Conservation (phyloP, 2,888 invertebrate species). For the Ptycholaimellus sp. region DNA sequence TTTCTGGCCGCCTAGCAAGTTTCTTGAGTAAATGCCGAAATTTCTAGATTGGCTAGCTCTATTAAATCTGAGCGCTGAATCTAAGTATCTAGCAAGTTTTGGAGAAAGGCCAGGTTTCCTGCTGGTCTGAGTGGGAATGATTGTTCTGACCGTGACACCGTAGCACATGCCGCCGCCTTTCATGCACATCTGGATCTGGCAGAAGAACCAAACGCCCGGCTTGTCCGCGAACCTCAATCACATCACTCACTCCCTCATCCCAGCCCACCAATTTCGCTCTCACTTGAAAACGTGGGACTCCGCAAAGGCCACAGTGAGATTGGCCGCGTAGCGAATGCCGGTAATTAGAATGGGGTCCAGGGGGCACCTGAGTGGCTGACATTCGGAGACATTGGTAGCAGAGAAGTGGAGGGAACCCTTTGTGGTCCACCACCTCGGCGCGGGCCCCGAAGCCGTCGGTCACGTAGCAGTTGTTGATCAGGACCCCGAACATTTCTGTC, state of each 20-base stretch:
- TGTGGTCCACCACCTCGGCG: slow-evolving; percentile 20
- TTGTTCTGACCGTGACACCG: slow-evolving; percentile 16
- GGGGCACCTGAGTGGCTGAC: slow-evolving; percentile 15
- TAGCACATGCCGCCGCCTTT: slow-evolving; percentile 22
- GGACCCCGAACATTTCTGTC: slow-evolving; percentile 26
- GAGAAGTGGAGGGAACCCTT: slow-evolving; percentile 9
- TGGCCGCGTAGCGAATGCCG: slow-evolving; percentile 21
- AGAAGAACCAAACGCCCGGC: slow-evolving; percentile 27
- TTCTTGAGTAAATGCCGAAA: no score
- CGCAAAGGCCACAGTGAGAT: slow-evolving; percentile 23
- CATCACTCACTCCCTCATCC: no score
- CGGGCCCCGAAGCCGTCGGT: slow-evolving; percentile 23
- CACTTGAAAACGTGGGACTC: slow-evolving; percentile 24
- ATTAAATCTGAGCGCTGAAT: no score
- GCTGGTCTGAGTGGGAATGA: no score
- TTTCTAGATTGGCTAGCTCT: no score
- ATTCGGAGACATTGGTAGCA: not conserved
- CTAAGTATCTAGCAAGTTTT: no score
- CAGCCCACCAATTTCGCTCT: no score
- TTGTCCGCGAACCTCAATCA: slow-evolving; percentile 25
- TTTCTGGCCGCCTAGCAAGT: no score
- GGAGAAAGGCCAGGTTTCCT: no score
- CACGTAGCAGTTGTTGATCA: slow-evolving; percentile 25
- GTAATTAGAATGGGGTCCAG: slow-evolving; percentile 22
- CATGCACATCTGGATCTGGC: slow-evolving; percentile 26